These are phyloP conservation scores for Apis cerana DNA, from an alignment of 1,140 invertebrate species.

Conservation along the genomic window DNA sequence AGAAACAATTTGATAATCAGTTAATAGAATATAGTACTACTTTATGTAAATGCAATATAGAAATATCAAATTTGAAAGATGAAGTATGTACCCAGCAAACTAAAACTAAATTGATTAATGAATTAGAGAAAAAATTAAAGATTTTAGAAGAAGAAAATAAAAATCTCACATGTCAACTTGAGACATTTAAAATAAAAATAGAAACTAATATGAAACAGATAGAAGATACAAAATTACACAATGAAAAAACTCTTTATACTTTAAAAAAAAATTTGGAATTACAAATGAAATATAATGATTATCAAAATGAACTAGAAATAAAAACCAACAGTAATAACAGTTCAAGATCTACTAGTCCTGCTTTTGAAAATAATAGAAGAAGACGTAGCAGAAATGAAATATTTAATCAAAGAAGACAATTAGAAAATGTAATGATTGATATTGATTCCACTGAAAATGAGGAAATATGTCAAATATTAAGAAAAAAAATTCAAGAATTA, in stretches of 20 bases:
- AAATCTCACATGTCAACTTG: neutral
- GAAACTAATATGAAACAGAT: neutral
- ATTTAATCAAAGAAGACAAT: conserved; percentile 70
- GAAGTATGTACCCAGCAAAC: conserved; percentile 26
- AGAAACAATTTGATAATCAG: conserved; percentile 69
- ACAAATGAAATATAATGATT: conserved; percentile 19
- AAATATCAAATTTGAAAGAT: conserved; percentile 35
- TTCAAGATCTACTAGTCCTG: conserved; percentile 66
- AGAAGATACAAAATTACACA: neutral
- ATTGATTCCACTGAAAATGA: conserved; percentile 3
- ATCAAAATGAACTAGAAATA: conserved; percentile 11
- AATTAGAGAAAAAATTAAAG: conserved; percentile 47
- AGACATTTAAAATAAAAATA: neutral
- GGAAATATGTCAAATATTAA: conserved; percentile 44
- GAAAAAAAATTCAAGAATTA: conserved; percentile 67
- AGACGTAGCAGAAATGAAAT: conserved; percentile 67
- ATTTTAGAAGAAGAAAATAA: conserved; percentile 46
- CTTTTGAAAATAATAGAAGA: conserved; percentile 55
- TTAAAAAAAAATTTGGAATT: conserved; percentile 21
- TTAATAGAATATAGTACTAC: conserved; percentile 62
- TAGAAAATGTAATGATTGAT: conserved; percentile 52
- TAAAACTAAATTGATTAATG: conserved; percentile 36
- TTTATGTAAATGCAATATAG: conserved; percentile 40
- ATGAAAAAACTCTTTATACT: neutral
- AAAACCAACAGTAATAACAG: conserved; percentile 15